Percentiles rank a stretch among this genome's conserved stretches.
These are phyloP conservation scores for Miltochrista miniata DNA, from an alignment of 2,888 invertebrate species.

Conservation along the genomic window DNA sequence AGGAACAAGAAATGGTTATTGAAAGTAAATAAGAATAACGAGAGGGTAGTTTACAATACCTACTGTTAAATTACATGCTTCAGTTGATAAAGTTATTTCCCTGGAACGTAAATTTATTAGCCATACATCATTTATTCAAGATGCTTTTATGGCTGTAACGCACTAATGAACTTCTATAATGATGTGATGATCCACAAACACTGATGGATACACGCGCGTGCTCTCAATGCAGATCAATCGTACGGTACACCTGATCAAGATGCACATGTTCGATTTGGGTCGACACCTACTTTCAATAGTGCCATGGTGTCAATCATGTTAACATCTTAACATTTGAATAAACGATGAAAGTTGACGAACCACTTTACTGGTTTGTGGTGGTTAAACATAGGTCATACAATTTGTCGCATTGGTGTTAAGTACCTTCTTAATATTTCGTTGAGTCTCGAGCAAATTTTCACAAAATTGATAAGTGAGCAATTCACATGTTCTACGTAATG, in stretches of 20 bases:
- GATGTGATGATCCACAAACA: conserved; percentile 50
- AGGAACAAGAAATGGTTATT: conserved; percentile 6
- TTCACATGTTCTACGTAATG: no score
- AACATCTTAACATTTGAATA: conserved; percentile 12
- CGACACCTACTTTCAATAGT: conserved; percentile 41
- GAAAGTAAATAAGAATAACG: background rate
- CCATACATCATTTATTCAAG: conserved; percentile 5
- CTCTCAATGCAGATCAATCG: conserved; percentile 65
- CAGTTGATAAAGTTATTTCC: background rate
- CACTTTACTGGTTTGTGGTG: background rate
- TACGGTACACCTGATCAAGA: conserved; percentile 66
- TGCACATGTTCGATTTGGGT: conserved; percentile 52
- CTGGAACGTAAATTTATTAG: background rate
- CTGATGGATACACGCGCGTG: conserved; percentile 37
- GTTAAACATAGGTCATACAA: background rate
- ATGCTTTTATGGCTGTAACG: conserved; percentile 13
- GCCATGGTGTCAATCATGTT: conserved; percentile 26
- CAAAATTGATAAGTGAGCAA: no score
- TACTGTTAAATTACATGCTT: background rate
- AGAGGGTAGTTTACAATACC: background rate
- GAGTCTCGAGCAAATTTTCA: background rate
- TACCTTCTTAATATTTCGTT: no score
- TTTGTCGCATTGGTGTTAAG: background rate
- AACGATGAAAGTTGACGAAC: background rate
- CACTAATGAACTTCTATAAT: conserved; percentile 12